A percentile compares a stretch with the other conserved stretches of the same genome.
Evolutionary conservation across 1,140 invertebrate species (phyloP).

Genomic region (Apolygus lucorum): DNA sequence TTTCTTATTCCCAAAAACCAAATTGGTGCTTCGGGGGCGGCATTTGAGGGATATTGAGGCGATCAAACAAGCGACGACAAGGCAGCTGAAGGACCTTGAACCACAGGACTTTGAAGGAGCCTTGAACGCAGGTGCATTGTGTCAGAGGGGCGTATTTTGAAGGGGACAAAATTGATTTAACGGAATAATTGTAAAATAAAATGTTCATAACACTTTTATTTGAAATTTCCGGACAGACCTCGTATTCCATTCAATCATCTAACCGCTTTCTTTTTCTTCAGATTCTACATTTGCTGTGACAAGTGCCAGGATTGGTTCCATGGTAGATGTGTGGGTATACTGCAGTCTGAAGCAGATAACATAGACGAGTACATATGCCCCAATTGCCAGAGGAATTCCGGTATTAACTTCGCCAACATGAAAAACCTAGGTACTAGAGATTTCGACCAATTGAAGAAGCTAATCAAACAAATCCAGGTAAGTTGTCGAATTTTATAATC

Average conservation of each 20-base stretch:
- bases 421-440: conserved; percentile 74
- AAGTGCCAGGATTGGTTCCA: conserved; percentile 99
- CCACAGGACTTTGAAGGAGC: too few species aligned
- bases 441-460: conserved; percentile 69
- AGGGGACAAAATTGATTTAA: too few species aligned
- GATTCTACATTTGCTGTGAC: conserved; percentile 96
- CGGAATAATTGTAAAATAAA: too few species aligned
- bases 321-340: conserved; percentile 90
- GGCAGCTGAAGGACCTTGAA: too few species aligned
- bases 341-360: conserved; percentile 86
- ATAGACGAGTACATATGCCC: conserved; percentile 96
- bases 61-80: too few species aligned
- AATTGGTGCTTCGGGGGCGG: conserved; percentile 11
- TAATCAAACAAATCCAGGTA: conserved; percentile 87
- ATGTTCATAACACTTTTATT: too few species aligned
- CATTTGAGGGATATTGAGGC: neutral
- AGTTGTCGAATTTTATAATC: conserved; percentile 26
- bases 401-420: conserved; percentile 81
- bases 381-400: conserved; percentile 81
- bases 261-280: conserved; percentile 43
- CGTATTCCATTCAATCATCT: too few species aligned
- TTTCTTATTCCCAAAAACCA: conserved; percentile 20
- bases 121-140: neutral
- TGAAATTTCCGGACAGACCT: too few species aligned
- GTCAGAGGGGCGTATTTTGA: neutral